These are phyloP conservation scores for Neopipo cinnamomea DNA, from an alignment of 2,113 vertebrate genomes.

Conservation along the genomic window DNA sequence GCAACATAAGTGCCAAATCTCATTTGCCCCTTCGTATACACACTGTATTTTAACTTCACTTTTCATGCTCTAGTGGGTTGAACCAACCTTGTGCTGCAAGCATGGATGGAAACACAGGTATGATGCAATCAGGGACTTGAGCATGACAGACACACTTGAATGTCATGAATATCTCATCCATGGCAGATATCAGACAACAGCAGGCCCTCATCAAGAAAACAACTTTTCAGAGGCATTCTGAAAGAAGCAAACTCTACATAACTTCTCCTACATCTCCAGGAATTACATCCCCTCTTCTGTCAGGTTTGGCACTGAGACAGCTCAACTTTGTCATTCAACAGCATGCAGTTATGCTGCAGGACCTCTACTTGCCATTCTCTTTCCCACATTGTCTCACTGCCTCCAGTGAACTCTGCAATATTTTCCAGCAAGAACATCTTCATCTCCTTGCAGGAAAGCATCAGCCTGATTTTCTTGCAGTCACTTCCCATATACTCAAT, in stretches of 20 bases:
- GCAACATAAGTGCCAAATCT: neutral
- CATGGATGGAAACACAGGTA: neutral
- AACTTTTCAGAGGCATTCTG: neutral
- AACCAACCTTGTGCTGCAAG: neutral
- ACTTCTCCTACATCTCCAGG: neutral
- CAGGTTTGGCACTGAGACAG: neutral
- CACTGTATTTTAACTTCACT: neutral
- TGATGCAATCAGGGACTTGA: neutral
- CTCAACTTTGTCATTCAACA: rapidly evolving
- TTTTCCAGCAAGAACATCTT: neutral
- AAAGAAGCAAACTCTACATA: neutral
- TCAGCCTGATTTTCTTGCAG: neutral
- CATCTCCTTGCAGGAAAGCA: neutral
- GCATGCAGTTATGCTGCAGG: neutral
- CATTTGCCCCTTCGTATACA: neutral
- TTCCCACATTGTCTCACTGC: neutral
- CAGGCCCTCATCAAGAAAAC: neutral
- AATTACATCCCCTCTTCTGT: neutral
- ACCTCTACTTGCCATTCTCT: neutral
- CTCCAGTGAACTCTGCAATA: neutral
- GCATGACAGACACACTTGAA: neutral
- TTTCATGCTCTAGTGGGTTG: neutral
- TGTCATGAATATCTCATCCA: rapidly evolving
- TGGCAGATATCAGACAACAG: neutral
- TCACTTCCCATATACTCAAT: rapidly evolving